Evolutionary conservation across 2,797 vertebrate species (phyloP), one percentile per base, ranked within the genome.

Genomic region (Holocentrus rufus): DNA sequence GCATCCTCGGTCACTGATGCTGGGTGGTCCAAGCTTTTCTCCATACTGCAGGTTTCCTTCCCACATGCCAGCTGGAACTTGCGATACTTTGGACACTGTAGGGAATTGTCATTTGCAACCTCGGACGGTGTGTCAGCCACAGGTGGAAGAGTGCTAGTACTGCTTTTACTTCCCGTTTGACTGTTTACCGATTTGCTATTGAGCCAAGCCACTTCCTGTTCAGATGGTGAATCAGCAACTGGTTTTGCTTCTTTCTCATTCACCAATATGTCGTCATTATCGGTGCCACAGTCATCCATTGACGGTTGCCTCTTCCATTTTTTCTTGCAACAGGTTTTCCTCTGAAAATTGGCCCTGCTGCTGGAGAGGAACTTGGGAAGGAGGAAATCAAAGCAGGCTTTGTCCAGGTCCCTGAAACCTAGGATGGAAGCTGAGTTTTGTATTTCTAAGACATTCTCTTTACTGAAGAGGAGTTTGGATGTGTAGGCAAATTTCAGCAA

Each of bases 401-500:
- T 93, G 44, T 99, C 97, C 8, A 98, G 92, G 84, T 99, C 96
- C 77, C 75, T 95, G 25, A 99, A 93, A 7, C 95, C 96, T 75
- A 99, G 90, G 61, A 96, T 80, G 31, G 94, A 91, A 2, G 95
- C 95, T 3, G 95, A 94, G 66, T 91, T 96, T 77, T 90, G 94
- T 31, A 98, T 95, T 62, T 98, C 96, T n/a, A 96, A 87, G 78
- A 97, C 95, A 62, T 96, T 92, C 25, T 96, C 95, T 93, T 96
- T 97, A 74, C 92, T 94, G 56, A 98, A 94, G 81, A 93, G 88
- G 50, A 99, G 96, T 78, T 97, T 97, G 65, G 97, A 95, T 2
- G 96, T 97, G 91, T 99, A 99, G 59, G 96, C 96, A 89, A 99
- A 99, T 64, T 95, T 94, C 84, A 99, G 93, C 78, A 99, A 88